Conservation (phyloP, 2,113 vertebrate genomes). For the Elephas maximus region DNA sequence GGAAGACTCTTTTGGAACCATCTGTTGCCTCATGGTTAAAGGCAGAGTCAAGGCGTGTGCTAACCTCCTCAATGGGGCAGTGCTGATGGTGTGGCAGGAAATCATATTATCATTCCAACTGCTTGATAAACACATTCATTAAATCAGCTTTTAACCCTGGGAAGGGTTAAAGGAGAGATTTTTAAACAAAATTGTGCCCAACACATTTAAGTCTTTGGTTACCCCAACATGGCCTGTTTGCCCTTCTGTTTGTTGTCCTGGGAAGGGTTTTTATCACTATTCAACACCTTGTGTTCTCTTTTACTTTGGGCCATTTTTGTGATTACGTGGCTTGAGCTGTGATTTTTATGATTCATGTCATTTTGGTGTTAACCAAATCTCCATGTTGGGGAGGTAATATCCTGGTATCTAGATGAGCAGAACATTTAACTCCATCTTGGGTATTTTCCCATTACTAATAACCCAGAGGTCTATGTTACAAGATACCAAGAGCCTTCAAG, state of each 20-base stretch:
- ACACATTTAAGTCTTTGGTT: not conserved
- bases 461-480: not conserved
- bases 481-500: not conserved
- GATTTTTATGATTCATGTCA: slow-evolving; percentile 25
- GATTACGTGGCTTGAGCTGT: not conserved
- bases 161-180: not conserved
- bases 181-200: not conserved
- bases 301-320: not conserved
- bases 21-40: not conserved
- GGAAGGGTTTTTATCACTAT: not conserved
- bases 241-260: not conserved
- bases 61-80: not conserved
- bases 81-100: not conserved
- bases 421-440: not conserved
- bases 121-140: not conserved
- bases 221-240: not conserved
- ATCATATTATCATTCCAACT: not conserved
- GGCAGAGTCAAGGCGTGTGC: not conserved
- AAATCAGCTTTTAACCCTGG: not conserved
- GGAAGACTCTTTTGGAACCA: not conserved
- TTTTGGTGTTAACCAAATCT: not conserved
- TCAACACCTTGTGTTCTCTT: not conserved
- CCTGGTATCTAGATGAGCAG: not conserved
- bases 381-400: not conserved
- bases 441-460: not conserved